phyloP scores from a whole-genome alignment of 30 jellyfish, hydroid and myxozoan species.

The Morbakka virulenta region DNA sequence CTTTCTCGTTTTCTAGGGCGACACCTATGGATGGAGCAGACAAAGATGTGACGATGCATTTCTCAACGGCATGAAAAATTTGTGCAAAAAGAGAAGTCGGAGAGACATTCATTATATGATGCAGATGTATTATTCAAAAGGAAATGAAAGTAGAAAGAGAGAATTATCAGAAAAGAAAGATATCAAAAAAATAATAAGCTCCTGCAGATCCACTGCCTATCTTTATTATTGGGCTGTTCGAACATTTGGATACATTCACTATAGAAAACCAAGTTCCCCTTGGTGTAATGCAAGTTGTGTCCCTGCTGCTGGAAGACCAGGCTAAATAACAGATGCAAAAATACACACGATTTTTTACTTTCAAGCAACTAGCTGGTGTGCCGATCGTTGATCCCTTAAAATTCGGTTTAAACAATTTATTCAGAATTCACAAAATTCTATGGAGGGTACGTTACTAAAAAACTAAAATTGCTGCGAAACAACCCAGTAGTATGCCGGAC shows the following conservation, averaged over 20 bases:
- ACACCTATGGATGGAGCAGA: conserved; percentile 54
- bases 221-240: conserved; percentile 34
- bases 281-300: conserved; percentile 22
- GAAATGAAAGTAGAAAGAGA: background rate
- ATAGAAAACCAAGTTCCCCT: conserved; percentile 18
- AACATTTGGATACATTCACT: conserved; percentile 12
- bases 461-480: too few species aligned
- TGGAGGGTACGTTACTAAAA: too few species aligned
- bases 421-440: too few species aligned
- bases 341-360: too few species aligned
- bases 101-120: background rate
- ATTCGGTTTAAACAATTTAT: too few species aligned
- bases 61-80: conserved; percentile 44
- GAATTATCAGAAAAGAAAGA: background rate
- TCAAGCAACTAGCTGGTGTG: too few species aligned
- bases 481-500: too few species aligned
- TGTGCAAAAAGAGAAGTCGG: conserved; percentile 7
- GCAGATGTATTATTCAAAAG: background rate
- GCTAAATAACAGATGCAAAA: too few species aligned
- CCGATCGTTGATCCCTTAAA: too few species aligned
- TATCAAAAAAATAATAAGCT: background rate
- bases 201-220: conserved; percentile 29
- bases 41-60: conserved; percentile 52
- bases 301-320: background rate
- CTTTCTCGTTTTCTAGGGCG: conserved; percentile 57